Evolutionary conservation across 1,140 invertebrate genomes (phyloP).

Genomic region (Cydia splendana): DNA sequence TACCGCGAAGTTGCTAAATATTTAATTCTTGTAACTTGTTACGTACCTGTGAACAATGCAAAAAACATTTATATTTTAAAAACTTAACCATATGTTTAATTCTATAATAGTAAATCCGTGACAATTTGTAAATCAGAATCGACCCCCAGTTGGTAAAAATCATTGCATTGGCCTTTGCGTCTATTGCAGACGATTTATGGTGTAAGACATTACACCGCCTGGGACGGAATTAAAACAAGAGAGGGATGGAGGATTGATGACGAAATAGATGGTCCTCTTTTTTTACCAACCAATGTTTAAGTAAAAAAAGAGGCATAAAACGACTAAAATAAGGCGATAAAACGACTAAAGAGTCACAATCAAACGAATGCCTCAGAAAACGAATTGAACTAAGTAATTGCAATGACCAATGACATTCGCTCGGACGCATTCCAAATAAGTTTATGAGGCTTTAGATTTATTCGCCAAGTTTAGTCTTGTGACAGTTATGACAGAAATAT

Average conservation of each 20-base stretch:
- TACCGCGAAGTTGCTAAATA: background rate
- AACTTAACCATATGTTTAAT: too few species aligned
- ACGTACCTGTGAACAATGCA: background rate
- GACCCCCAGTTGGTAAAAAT: background rate
- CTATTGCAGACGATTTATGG: too few species aligned
- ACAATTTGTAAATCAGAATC: too few species aligned
- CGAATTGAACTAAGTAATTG: background rate
- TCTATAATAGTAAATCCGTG: too few species aligned
- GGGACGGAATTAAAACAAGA: too few species aligned
- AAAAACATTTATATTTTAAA: background rate
- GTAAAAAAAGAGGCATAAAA: too few species aligned
- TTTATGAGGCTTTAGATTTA: constrained; percentile 1
- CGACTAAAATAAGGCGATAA: background rate
- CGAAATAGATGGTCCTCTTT: too few species aligned
- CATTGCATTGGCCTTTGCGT: too few species aligned
- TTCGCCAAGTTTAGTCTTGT: background rate
- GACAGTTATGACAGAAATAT: constrained; percentile 14
- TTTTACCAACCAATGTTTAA: too few species aligned
- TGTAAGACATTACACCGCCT: too few species aligned
- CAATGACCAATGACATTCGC: constrained; percentile 7
- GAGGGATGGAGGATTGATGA: too few species aligned
- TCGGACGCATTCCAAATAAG: constrained; percentile 1
- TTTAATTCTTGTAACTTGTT: background rate
- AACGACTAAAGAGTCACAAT: background rate
- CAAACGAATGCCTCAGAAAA: background rate